Base-by-base conservation (phyloP, 2,113 vertebrate species). In the Calcarius ornatus region DNA sequence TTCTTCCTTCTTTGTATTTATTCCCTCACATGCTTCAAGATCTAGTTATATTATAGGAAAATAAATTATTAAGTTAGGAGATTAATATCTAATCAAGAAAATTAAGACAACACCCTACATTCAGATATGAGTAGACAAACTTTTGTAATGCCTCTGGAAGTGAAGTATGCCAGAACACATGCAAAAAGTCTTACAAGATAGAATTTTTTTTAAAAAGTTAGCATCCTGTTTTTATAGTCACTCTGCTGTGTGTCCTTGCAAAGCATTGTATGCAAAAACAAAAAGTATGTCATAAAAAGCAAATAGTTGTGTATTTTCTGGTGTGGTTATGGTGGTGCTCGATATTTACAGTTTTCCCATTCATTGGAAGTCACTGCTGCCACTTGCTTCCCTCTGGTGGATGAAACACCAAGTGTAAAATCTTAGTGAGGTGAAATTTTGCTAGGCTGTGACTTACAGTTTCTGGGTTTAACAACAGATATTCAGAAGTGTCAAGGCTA, bases 361-460 rank as follows among this genome's bases (percentile, higher is more conserved):
- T 68, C n/a, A 5, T 25, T 81, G 30, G 22, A 82, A 66, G n/a
- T 86, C 76, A 40, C 11, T 51, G 1, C 81, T 84, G 78, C 65
- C 50, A 9, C 47, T 69, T 91, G 64, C 23, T 82, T 75, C 94
- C 95, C 94, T 83, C 91, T 96, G 77, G 89, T 89, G 95, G 91
- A 33, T 81, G 47, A 89, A 90, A 93, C 88, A 22, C 12, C 12
- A 61, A 78, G 31, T 45, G 50, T 77, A 72, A 91, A 61, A 17
- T 61, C 42, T 38, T 60, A 15, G 12, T 16, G 33, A 17, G 48
- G 17, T 47, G 59, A 42, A 76, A 56, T 95, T 81, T 59, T 56
- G 11, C 37, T 82, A 51, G 8, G 22, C 28, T 61, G 18, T 48
- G 56, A 50, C 33, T 40, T 27, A 3, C 1, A 10, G 35, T 72